These are phyloP conservation scores for Meiosimyza decipiens DNA, from an alignment of 2,888 invertebrate species.

Conservation along the genomic window DNA sequence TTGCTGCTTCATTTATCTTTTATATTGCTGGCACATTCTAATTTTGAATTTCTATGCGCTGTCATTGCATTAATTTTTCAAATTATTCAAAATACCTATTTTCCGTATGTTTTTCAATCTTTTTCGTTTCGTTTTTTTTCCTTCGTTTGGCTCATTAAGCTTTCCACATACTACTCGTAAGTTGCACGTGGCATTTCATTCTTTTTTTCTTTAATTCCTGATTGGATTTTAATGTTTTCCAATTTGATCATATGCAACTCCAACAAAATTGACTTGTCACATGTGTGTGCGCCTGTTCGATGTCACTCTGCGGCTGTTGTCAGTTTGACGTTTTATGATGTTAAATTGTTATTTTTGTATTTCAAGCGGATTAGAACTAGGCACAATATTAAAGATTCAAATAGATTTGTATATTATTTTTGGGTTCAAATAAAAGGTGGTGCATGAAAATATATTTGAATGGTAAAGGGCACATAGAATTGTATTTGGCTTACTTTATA, in stretches of 20 bases:
- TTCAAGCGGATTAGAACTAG: background rate
- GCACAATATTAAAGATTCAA: too few relatives aligned
- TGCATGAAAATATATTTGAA: too few relatives aligned
- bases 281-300: constrained; percentile 46
- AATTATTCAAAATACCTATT: constrained; percentile 4
- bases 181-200: too few relatives aligned
- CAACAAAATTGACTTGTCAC: constrained; percentile 34
- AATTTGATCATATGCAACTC: constrained; percentile 18
- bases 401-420: too few relatives aligned
- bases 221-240: constrained; percentile 49
- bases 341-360: constrained; percentile 49
- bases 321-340: constrained; percentile 57
- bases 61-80: background rate
- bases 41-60: background rate
- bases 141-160: background rate
- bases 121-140: background rate
- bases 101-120: background rate
- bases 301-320: constrained; percentile 54
- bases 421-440: too few relatives aligned
- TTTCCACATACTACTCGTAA: background rate
- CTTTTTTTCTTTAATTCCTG: constrained; percentile 46
- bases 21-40: background rate
- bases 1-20: constrained; percentile 3
- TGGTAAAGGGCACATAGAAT: too few relatives aligned
- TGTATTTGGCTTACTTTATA: too few relatives aligned